Conservation (phyloP, 2,113 vertebrate species). For the Parus major region DNA sequence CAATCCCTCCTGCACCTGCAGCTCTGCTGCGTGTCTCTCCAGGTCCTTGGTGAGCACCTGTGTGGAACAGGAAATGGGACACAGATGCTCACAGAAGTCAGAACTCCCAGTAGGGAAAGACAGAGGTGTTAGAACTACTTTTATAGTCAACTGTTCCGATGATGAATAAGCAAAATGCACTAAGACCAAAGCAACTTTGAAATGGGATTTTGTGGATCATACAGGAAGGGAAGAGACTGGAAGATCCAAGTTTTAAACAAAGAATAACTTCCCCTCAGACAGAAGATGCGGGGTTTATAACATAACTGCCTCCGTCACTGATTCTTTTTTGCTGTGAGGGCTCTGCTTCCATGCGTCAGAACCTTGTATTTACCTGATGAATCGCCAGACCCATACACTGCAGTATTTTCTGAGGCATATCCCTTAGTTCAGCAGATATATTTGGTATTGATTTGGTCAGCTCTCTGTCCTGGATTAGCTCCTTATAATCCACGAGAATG, state of each 20-base stretch:
- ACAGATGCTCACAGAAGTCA: background rate
- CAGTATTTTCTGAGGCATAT: conserved; percentile 89
- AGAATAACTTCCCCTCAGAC: background rate
- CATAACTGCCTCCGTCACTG: background rate
- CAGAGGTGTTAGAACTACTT: background rate
- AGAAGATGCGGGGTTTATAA: background rate
- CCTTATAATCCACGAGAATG: conserved; percentile 93
- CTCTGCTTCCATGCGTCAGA: background rate
- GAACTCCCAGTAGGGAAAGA: background rate
- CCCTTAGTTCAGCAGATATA: conserved; percentile 81
- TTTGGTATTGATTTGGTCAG: conserved; percentile 74
- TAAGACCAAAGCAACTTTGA: background rate
- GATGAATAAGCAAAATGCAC: background rate
- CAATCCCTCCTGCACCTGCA: conserved; percentile 87
- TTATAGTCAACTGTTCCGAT: background rate
- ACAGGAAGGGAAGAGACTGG: background rate
- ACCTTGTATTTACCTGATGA: conserved; percentile 84
- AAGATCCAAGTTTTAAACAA: background rate
- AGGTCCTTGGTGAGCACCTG: conserved; percentile 94
- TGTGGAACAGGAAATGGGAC: background rate
- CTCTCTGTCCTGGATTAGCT: conserved; percentile 76
- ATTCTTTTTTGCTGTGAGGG: background rate
- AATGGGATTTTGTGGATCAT: background rate
- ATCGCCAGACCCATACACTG: conserved; percentile 92
- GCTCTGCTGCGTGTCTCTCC: conserved; percentile 87